A percentile compares a stretch with the other conserved stretches of the same genome.
phyloP scores from a whole-genome alignment of 2,797 vertebrate genomes.

The Dallia pectoralis region DNA sequence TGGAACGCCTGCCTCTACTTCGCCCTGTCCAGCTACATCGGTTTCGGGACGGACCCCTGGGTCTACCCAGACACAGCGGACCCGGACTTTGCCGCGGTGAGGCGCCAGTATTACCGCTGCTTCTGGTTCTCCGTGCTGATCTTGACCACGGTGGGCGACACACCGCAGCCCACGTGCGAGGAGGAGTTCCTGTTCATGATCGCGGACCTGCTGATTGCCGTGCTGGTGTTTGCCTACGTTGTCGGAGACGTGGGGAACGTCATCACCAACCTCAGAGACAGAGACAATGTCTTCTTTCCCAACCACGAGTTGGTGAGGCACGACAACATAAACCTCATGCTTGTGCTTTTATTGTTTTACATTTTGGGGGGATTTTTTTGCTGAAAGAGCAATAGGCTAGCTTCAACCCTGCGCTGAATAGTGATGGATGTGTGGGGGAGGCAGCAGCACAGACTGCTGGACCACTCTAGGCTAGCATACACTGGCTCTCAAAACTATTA shows the following conservation, averaged over 20 bases:
- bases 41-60: slow-evolving; percentile 83
- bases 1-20: slow-evolving; percentile 94
- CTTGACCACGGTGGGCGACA: slow-evolving; percentile 88
- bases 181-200: slow-evolving; percentile 89
- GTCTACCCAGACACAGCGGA: slow-evolving; percentile 82
- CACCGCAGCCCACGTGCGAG: slow-evolving; percentile 68
- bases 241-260: slow-evolving; percentile 86
- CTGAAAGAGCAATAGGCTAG: too few relatives aligned
- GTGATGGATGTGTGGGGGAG: too few relatives aligned
- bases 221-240: slow-evolving; percentile 90
- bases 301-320: slow-evolving; percentile 77
- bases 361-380: too few relatives aligned
- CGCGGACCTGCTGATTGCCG: slow-evolving; percentile 83
- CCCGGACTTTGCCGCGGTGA: slow-evolving; percentile 65
- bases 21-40: slow-evolving; percentile 79
- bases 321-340: too few relatives aligned
- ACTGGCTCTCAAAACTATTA: too few relatives aligned
- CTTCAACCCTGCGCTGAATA: too few relatives aligned
- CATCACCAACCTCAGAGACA: slow-evolving; percentile 78
- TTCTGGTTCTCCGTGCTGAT: slow-evolving; percentile 91
- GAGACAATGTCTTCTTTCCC: slow-evolving; percentile 84
- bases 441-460: too few relatives aligned
- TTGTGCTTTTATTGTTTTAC: too few relatives aligned
- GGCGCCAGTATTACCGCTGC: slow-evolving; percentile 87
- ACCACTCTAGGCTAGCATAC: too few relatives aligned